A percentile compares a stretch with the other conserved stretches of the same genome.
Evolutionary conservation across 2,797 vertebrate species (phyloP).

Genomic region (Melanotaenia boesemani): DNA sequence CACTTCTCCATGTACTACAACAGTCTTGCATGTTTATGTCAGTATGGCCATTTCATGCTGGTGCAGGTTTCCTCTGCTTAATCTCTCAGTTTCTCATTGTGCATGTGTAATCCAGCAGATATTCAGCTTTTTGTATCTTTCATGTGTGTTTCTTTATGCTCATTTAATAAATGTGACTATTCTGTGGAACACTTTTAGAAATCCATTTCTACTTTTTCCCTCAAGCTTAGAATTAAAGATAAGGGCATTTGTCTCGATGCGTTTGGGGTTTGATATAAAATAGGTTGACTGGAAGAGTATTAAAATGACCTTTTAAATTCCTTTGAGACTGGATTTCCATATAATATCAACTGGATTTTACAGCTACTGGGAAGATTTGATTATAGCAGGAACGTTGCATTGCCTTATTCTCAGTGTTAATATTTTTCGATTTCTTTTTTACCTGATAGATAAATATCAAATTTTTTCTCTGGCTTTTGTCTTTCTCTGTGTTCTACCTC

Average conservation of each 20-base stretch:
- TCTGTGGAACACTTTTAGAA: constrained; percentile 26
- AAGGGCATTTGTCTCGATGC: constrained; percentile 62
- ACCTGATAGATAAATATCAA: neutral
- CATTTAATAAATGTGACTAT: constrained; percentile 42
- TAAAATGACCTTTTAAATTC: constrained; percentile 75
- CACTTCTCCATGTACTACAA: constrained; percentile 33
- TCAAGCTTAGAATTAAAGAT: constrained; percentile 62
- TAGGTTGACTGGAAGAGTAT: constrained; percentile 42
- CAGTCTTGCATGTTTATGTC: constrained; percentile 36
- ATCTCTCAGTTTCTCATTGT: constrained; percentile 34
- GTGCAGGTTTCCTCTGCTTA: constrained; percentile 15
- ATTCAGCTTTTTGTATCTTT: constrained; percentile 36
- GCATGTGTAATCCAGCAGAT: constrained; percentile 32
- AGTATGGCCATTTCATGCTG: constrained; percentile 43
- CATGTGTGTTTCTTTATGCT: constrained; percentile 40
- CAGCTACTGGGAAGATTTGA: constrained; percentile 44
- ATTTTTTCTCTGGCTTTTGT: constrained; percentile 19
- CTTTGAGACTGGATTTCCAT: constrained; percentile 38
- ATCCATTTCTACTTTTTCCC: constrained; percentile 48
- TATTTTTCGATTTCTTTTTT: neutral
- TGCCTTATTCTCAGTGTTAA: constrained; percentile 14
- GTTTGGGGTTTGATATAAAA: constrained; percentile 66
- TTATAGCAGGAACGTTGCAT: constrained; percentile 34
- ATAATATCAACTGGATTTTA: constrained; percentile 63
- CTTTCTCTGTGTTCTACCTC: constrained; percentile 31